These are phyloP conservation scores for Drosophila tsacasi DNA, from an alignment of 1,140 invertebrate species.

Conservation along the genomic window DNA sequence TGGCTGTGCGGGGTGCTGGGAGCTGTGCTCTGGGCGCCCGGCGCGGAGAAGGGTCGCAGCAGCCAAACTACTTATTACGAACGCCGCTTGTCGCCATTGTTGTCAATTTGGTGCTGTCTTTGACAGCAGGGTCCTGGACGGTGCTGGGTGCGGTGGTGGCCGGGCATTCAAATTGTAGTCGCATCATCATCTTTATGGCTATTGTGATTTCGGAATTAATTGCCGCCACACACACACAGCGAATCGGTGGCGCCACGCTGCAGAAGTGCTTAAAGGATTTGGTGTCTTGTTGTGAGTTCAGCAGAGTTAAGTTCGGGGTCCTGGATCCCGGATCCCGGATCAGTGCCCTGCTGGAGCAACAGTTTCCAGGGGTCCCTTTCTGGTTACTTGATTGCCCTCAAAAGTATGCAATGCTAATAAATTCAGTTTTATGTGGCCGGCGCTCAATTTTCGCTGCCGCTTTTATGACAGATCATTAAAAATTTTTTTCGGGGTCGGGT, in stretches of 20 bases:
- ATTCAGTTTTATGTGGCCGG: slow-evolving; percentile 68
- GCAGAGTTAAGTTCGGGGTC: slow-evolving; percentile 36
- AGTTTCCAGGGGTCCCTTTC: slow-evolving; percentile 28
- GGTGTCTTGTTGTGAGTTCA: slow-evolving; percentile 47
- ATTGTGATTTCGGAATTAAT: slow-evolving; percentile 84
- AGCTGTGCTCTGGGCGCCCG: neutral
- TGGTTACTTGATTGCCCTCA: slow-evolving; percentile 78
- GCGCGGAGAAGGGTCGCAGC: neutral
- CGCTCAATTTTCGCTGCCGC: slow-evolving; percentile 50
- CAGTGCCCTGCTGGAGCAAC: slow-evolving; percentile 32
- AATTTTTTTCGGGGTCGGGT: slow-evolving; percentile 30
- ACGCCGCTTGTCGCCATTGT: slow-evolving; percentile 79
- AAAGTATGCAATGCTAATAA: slow-evolving; percentile 83
- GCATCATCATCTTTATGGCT: slow-evolving; percentile 83
- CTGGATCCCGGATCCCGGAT: slow-evolving; percentile 3
- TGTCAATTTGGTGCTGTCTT: slow-evolving; percentile 72
- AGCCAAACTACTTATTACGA: slow-evolving; percentile 75
- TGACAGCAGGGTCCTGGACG: slow-evolving; percentile 51
- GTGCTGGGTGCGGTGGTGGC: neutral
- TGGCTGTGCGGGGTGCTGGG: neutral
- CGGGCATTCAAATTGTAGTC: slow-evolving; percentile 78
- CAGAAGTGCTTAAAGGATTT: slow-evolving; percentile 77
- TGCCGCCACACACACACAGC: slow-evolving; percentile 57
- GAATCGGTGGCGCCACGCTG: slow-evolving; percentile 66
- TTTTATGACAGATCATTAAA: slow-evolving; percentile 84